Evolutionary conservation across 2,888 invertebrate genomes (phyloP).

Genomic region (Liopterus haemorrhoidalis): DNA sequence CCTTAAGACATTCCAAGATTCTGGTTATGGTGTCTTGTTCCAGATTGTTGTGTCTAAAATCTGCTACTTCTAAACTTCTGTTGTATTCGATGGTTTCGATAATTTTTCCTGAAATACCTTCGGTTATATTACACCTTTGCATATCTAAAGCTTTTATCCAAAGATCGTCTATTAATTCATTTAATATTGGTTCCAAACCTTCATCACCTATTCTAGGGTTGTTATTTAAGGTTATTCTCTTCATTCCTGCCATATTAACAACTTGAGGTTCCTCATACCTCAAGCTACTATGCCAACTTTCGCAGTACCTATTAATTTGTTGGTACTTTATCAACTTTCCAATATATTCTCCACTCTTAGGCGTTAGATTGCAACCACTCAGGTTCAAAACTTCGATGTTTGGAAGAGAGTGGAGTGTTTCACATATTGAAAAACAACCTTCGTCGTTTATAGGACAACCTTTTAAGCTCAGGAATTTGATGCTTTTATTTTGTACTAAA

Average conservation of each 20-base stretch:
- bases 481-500: slow-evolving; percentile 55
- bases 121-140: slow-evolving; percentile 68
- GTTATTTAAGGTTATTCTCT: slow-evolving; percentile 62
- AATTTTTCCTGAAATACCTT: slow-evolving; percentile 52
- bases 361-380: slow-evolving; percentile 60
- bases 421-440: slow-evolving; percentile 66
- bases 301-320: slow-evolving; percentile 60
- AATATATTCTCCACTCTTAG: slow-evolving; percentile 57
- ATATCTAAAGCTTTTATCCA: slow-evolving; percentile 77
- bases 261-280: slow-evolving; percentile 69
- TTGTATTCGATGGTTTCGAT: slow-evolving; percentile 59
- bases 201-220: slow-evolving; percentile 63
- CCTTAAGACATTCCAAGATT: slow-evolving; percentile 39
- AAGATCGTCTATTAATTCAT: slow-evolving; percentile 67
- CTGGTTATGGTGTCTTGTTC: slow-evolving; percentile 37
- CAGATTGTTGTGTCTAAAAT: slow-evolving; percentile 56
- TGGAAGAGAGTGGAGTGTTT: slow-evolving; percentile 59
- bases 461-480: slow-evolving; percentile 63
- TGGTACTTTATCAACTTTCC: slow-evolving; percentile 58
- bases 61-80: slow-evolving; percentile 61
- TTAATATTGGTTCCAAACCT: slow-evolving; percentile 56
- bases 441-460: slow-evolving; percentile 64
- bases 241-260: slow-evolving; percentile 66
- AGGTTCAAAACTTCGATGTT: slow-evolving; percentile 65
- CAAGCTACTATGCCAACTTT: slow-evolving; percentile 75